These are phyloP conservation scores for Mizuhopecten yessoensis DNA, from an alignment of 1,140 invertebrate species.

Conservation along the genomic window DNA sequence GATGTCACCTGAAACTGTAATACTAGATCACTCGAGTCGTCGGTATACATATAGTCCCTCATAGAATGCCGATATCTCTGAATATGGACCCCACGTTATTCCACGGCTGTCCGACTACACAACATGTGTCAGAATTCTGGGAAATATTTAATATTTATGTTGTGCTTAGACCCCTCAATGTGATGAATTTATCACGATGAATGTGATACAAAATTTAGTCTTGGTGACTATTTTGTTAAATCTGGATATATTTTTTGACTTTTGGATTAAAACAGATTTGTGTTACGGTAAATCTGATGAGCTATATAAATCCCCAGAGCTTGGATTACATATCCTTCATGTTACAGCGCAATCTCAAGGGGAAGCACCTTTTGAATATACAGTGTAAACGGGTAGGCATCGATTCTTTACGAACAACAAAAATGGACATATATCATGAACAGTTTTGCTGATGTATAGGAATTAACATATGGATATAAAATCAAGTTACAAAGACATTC, in stretches of 20 bases:
- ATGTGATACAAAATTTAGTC: not conserved
- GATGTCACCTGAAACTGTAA: constrained; percentile 5
- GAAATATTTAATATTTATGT: not conserved
- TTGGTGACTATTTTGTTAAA: not conserved
- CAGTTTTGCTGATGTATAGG: too few species aligned
- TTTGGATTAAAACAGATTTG: not conserved
- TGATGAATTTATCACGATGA: not conserved
- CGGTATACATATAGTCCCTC: not conserved
- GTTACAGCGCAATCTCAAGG: not conserved
- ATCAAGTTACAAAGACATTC: too few species aligned
- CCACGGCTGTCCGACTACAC: not conserved
- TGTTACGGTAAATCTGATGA: not conserved
- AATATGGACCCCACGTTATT: not conserved
- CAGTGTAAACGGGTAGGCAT: constrained; percentile 3
- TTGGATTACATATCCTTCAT: not conserved
- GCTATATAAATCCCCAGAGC: not conserved
- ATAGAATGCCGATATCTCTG: not conserved
- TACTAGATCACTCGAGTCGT: not conserved
- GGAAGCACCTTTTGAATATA: not conserved
- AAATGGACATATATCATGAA: too few species aligned
- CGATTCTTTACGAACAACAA: not conserved
- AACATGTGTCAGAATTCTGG: not conserved
- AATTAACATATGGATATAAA: too few species aligned
- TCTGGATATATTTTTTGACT: not conserved
- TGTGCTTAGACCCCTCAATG: not conserved